phyloP scores from a whole-genome alignment of 1,140 invertebrate species.

The Neoseiulus cucumeris region DNA sequence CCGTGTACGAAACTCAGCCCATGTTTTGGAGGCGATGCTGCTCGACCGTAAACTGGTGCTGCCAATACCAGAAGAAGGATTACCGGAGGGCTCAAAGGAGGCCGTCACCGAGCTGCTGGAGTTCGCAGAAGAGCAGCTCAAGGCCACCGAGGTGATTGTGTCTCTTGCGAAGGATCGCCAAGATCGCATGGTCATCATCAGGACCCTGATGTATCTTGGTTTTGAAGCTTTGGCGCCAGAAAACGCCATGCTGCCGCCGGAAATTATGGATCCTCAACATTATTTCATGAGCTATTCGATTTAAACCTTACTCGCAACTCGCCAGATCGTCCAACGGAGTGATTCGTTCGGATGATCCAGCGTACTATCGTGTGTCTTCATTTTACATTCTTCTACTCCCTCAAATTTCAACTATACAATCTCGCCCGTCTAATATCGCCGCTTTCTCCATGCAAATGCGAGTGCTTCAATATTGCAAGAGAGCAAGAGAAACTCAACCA shows the following conservation, averaged over 20 bases:
- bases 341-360: no score
- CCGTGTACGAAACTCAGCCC: neutral
- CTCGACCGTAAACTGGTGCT: slow-evolving; percentile 42
- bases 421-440: no score
- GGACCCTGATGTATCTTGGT: slow-evolving; percentile 90
- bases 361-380: no score
- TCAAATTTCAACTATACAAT: no score
- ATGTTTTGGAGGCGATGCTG: slow-evolving; percentile 57
- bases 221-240: slow-evolving; percentile 64
- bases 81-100: slow-evolving; percentile 73
- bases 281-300: slow-evolving; percentile 54
- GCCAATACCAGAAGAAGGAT: slow-evolving; percentile 52
- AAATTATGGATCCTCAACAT: slow-evolving; percentile 36
- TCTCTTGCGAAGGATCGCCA: slow-evolving; percentile 60
- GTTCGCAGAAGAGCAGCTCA: slow-evolving; percentile 79
- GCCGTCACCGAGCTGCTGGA: slow-evolving; percentile 77
- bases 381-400: no score
- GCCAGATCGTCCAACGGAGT: no score
- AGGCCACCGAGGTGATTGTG: slow-evolving; percentile 54
- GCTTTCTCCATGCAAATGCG: no score
- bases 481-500: no score
- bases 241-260: slow-evolving; percentile 43
- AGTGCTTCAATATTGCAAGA: no score
- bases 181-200: slow-evolving; percentile 59
- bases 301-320: no score